These are phyloP conservation scores for Remorina albescens DNA, from an alignment of 2,797 vertebrate species.

Conservation along the genomic window DNA sequence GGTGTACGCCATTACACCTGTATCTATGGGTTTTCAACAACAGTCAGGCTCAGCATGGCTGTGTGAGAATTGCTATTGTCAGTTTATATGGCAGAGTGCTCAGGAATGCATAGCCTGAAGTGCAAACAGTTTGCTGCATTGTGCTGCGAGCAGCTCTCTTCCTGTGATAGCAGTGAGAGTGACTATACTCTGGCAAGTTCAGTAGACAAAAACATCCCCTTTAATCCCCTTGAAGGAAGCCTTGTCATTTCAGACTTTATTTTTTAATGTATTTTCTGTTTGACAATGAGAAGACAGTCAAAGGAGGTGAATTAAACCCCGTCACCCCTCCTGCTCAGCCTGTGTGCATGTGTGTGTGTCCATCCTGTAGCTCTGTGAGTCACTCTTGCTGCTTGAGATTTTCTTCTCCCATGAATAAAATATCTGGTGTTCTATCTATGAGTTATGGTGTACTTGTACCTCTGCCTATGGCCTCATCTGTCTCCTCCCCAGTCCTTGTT, in stretches of 20 bases:
- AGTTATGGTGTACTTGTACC: constrained; percentile 62
- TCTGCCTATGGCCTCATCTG: constrained; percentile 40
- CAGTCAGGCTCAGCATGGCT: constrained; percentile 14
- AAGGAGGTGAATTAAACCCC: constrained; percentile 66
- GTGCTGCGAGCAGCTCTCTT: constrained; percentile 51
- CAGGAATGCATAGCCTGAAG: constrained; percentile 71
- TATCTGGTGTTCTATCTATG: constrained; percentile 75
- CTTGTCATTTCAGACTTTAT: constrained; percentile 45
- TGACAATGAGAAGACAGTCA: constrained; percentile 52
- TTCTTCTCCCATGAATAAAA: constrained; percentile 82
- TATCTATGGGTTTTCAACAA: constrained; percentile 17
- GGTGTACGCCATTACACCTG: constrained; percentile 40
- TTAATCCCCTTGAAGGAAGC: constrained; percentile 39
- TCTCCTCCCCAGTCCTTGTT: constrained; percentile 29
- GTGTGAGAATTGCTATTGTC: constrained; percentile 52
- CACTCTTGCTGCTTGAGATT: constrained; percentile 68
- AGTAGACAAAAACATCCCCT: constrained; percentile 36
- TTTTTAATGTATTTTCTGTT: constrained; percentile 60
- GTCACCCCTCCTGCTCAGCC: constrained; percentile 37
- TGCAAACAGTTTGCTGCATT: constrained; percentile 52
- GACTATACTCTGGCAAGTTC: constrained; percentile 29
- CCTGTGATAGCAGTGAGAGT: constrained; percentile 27
- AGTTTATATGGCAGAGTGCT: constrained; percentile 58
- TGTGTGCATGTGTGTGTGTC: constrained; percentile 30
- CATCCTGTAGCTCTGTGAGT: constrained; percentile 71